A percentile compares a stretch with the other conserved stretches of the same genome.
Evolutionary conservation across 2,797 vertebrate species (phyloP).

Genomic region (Ptychadena robeensis): DNA sequence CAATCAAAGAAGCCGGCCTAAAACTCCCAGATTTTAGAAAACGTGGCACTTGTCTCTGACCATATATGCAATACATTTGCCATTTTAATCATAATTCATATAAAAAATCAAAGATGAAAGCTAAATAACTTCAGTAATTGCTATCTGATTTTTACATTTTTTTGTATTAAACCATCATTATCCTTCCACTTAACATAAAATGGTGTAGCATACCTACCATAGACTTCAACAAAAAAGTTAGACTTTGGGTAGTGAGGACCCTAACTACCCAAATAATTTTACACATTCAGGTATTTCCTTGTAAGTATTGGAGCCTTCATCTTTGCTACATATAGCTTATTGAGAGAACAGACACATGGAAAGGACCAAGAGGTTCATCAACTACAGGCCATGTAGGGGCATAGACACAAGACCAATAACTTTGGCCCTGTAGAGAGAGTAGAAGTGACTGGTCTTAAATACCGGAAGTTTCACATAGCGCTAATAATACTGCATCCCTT

Average conservation of each 20-base stretch:
- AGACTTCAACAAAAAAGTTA: background rate
- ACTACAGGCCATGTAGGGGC: too few species aligned
- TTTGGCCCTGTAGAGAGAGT: too few species aligned
- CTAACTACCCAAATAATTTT: too few species aligned
- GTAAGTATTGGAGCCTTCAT: too few species aligned
- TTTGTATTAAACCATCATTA: background rate
- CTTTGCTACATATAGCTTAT: too few species aligned
- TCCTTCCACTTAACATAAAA: background rate
- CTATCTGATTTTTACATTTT: conserved; percentile 5
- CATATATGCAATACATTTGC: background rate
- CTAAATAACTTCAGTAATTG: conserved; percentile 6
- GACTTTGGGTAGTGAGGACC: background rate
- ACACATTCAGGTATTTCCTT: too few species aligned
- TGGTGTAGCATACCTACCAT: background rate
- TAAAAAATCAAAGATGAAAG: background rate
- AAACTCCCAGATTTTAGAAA: conserved; percentile 44
- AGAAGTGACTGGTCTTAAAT: too few species aligned
- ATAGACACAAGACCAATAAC: too few species aligned
- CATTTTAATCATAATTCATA: conserved; percentile 15
- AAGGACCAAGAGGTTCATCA: too few species aligned
- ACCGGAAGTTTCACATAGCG: too few species aligned
- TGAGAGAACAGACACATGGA: too few species aligned
- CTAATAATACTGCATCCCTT: too few species aligned
- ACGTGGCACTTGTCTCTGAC: conserved; percentile 33
- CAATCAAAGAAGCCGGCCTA: conserved; percentile 21